Evolutionary conservation across 2,888 invertebrate species (phyloP).

Genomic region (Pasiphila rectangulata): DNA sequence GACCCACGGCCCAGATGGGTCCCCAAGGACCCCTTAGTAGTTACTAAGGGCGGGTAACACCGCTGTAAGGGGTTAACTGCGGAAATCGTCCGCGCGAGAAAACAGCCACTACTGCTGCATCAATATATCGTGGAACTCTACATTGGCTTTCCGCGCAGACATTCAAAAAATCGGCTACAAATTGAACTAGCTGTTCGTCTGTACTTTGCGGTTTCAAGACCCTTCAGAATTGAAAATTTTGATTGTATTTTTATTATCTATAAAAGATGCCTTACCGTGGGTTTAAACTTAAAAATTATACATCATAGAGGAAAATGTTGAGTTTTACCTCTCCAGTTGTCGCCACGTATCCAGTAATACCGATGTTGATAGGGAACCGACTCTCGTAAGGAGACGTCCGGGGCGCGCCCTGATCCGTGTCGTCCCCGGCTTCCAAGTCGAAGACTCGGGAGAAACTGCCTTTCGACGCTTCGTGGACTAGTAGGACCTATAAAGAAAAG

Average conservation of each 20-base stretch:
- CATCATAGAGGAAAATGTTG: neutral
- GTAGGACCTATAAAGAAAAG: slow-evolving; percentile 84
- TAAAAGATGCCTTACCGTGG: neutral
- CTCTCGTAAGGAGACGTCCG: slow-evolving; percentile 94
- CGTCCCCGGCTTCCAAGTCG: slow-evolving; percentile 95
- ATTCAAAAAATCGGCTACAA: too few species aligned
- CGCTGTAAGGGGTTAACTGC: too few species aligned
- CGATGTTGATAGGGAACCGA: slow-evolving; percentile 96
- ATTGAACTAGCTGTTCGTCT: too few species aligned
- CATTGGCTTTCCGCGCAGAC: too few species aligned
- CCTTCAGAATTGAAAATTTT: neutral
- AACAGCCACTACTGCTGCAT: too few species aligned
- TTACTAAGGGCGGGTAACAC: too few species aligned
- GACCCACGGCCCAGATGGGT: too few species aligned
- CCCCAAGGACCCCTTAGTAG: too few species aligned
- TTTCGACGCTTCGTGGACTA: slow-evolving; percentile 94
- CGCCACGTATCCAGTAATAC: slow-evolving; percentile 96
- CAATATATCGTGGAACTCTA: too few species aligned
- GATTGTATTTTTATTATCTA: neutral
- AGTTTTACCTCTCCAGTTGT: slow-evolving; percentile 93
- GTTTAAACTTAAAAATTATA: neutral
- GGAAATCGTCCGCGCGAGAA: too few species aligned
- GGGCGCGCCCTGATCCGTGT: slow-evolving; percentile 89
- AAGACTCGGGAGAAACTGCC: slow-evolving; percentile 96
- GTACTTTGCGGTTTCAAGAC: neutral